phyloP scores from a whole-genome alignment of 2,797 vertebrate species.

The Rallus crepitans region DNA sequence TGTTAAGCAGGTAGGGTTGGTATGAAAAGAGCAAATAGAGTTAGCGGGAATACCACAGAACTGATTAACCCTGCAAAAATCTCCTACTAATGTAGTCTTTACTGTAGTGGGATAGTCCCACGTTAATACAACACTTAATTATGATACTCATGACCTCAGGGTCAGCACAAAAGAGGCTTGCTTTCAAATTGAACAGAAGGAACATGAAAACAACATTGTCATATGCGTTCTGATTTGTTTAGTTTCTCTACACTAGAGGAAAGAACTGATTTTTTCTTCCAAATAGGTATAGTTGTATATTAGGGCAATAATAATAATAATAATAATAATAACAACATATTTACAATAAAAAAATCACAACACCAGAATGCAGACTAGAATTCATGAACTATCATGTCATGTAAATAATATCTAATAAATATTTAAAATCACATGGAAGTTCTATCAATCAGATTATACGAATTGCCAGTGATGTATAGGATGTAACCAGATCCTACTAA shows the following conservation, averaged over 20 bases:
- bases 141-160: background rate
- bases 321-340: background rate
- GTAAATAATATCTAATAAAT: background rate
- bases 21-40: background rate
- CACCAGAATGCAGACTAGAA: background rate
- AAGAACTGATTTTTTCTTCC: background rate
- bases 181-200: slow-evolving; percentile 12
- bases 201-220: background rate
- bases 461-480: background rate
- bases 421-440: background rate
- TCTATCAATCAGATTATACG: background rate
- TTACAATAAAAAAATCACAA: background rate
- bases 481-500: background rate
- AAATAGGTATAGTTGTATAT: background rate
- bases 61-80: background rate
- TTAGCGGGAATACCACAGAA: background rate
- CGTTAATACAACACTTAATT: slow-evolving; percentile 36
- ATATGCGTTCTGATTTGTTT: background rate
- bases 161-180: background rate
- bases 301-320: background rate
- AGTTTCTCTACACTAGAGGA: background rate
- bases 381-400: background rate
- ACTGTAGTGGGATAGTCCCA: background rate
- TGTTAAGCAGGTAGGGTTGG: background rate
- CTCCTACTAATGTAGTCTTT: background rate